phyloP scores from a whole-genome alignment of 2,888 invertebrate species.

The Hetaerina titia region DNA sequence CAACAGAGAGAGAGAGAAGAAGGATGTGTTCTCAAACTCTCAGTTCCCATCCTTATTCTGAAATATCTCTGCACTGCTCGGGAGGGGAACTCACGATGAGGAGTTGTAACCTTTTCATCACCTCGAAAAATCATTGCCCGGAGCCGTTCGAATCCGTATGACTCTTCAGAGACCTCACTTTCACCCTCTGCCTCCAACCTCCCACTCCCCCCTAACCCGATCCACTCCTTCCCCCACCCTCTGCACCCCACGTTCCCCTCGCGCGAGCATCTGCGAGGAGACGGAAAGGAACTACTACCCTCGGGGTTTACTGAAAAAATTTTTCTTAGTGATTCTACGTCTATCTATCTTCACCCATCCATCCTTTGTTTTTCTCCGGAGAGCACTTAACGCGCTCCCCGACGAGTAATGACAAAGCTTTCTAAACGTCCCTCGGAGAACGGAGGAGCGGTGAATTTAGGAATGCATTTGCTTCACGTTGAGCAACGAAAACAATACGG shows the following conservation, averaged over 20 bases:
- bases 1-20: not conserved
- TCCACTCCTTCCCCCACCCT: not conserved
- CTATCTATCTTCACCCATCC: not conserved
- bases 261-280: not conserved
- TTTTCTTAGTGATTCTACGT: not conserved
- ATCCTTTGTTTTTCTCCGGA: not conserved
- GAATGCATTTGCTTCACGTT: not conserved
- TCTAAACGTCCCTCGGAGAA: not conserved
- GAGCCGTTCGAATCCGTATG: not conserved
- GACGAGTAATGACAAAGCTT: not conserved
- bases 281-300: not conserved
- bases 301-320: not conserved
- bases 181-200: not conserved
- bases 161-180: not conserved
- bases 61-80: not conserved
- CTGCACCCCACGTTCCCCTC: not conserved
- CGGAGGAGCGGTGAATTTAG: not conserved
- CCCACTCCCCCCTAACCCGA: not conserved
- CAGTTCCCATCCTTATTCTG: not conserved
- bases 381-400: not conserved
- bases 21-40: not conserved
- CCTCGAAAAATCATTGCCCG: slow-evolving; percentile 14
- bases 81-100: slow-evolving; percentile 14
- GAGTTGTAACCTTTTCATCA: slow-evolving; percentile 36
- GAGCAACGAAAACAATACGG: not conserved